phyloP scores from a whole-genome alignment of 30 jellyfish, hydroid and myxozoan species.

The Cassiopea xamachana region DNA sequence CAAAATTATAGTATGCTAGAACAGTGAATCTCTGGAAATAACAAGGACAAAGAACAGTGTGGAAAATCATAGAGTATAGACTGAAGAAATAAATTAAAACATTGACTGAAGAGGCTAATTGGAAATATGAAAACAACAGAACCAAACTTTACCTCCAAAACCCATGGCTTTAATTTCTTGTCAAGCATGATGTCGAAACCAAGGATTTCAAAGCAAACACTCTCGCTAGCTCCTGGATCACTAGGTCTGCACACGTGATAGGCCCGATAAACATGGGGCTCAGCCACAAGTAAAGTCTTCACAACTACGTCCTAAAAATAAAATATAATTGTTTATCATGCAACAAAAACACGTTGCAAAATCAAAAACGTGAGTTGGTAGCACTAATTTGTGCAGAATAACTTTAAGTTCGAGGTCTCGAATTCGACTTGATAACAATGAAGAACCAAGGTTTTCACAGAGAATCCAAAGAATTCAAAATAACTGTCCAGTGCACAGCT shows the following conservation, averaged over 20 bases:
- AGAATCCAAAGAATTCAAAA: too few relatives aligned
- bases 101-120: background rate
- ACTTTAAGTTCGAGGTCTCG: too few relatives aligned
- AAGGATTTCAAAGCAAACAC: constrained; percentile 89
- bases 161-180: constrained; percentile 83
- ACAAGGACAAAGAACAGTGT: background rate
- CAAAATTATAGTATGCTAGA: background rate
- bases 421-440: too few relatives aligned
- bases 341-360: too few relatives aligned
- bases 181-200: constrained; percentile 88
- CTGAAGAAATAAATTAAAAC: background rate
- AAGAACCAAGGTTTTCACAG: too few relatives aligned
- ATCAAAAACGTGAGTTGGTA: too few relatives aligned
- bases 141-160: constrained; percentile 71
- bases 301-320: constrained; percentile 77
- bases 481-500: too few relatives aligned
- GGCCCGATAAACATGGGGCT: constrained; percentile 87
- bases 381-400: too few relatives aligned
- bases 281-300: constrained; percentile 85
- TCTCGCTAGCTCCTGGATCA: constrained; percentile 75
- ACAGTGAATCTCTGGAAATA: background rate
- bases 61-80: background rate
- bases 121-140: background rate
- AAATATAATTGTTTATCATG: too few relatives aligned
- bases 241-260: constrained; percentile 90